Conservation (phyloP, 2,888 invertebrate species). For the Drosophila infuscata region DNA sequence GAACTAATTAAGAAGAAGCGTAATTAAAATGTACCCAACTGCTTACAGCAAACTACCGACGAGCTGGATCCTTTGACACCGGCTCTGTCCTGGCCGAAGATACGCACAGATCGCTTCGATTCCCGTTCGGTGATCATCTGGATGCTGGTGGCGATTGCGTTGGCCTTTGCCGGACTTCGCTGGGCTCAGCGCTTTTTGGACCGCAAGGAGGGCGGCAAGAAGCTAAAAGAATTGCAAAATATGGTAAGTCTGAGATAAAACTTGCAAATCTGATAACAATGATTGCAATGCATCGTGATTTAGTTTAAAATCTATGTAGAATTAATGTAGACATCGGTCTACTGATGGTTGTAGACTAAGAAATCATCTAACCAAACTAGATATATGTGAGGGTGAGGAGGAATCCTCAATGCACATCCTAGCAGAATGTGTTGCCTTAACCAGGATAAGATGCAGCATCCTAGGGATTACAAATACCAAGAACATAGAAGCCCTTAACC, state of each 20-base stretch:
- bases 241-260: constrained; percentile 40
- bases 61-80: constrained; percentile 57
- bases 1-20: not conserved
- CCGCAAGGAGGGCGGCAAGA: constrained; percentile 48
- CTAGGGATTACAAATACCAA: too few relatives aligned
- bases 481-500: too few relatives aligned
- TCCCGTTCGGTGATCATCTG: constrained; percentile 84
- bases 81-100: constrained; percentile 79
- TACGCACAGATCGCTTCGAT: constrained; percentile 81
- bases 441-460: too few relatives aligned
- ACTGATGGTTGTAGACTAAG: too few relatives aligned
- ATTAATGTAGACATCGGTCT: too few relatives aligned
- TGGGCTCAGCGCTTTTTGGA: constrained; percentile 74
- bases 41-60: constrained; percentile 25
- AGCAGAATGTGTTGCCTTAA: too few relatives aligned
- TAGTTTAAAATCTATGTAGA: too few relatives aligned
- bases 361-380: too few relatives aligned
- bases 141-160: constrained; percentile 81
- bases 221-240: constrained; percentile 8
- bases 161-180: constrained; percentile 80
- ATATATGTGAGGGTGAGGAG: too few relatives aligned
- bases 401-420: too few relatives aligned
- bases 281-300: too few relatives aligned
- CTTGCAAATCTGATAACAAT: not conserved
- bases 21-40: not conserved